These are phyloP conservation scores for Delphinapterus leucas DNA, from an alignment of 2,113 vertebrate genomes.

Conservation along the genomic window DNA sequence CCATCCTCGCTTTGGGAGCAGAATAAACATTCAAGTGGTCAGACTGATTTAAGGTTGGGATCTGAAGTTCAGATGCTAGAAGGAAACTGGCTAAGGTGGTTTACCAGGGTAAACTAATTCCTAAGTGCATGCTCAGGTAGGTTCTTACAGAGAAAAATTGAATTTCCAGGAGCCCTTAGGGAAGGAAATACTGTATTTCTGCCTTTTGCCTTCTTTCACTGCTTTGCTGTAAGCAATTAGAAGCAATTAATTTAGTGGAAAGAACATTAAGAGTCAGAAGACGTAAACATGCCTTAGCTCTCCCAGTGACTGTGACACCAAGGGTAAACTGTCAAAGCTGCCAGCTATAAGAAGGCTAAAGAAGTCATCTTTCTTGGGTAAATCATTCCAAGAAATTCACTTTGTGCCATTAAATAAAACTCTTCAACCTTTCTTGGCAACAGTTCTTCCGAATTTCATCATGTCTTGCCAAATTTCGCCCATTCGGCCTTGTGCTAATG, in stretches of 20 bases:
- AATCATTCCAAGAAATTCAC: background rate
- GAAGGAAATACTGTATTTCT: slow-evolving; percentile 12
- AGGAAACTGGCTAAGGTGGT: background rate
- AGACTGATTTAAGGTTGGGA: background rate
- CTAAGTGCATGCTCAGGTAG: background rate
- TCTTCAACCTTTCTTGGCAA: slow-evolving; percentile 21
- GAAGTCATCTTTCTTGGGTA: slow-evolving; percentile 42
- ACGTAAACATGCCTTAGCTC: background rate
- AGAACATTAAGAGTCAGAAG: slow-evolving; percentile 25
- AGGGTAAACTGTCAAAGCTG: slow-evolving; percentile 13
- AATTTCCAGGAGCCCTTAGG: background rate
- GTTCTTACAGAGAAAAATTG: slow-evolving; percentile 11
- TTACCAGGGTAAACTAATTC: background rate
- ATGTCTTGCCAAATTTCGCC: slow-evolving; percentile 9
- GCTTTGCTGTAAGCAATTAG: slow-evolving; percentile 40
- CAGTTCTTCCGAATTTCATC: background rate
- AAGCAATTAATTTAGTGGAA: slow-evolving; percentile 49
- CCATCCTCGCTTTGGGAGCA: background rate
- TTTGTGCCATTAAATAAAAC: slow-evolving; percentile 15
- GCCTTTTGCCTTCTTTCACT: slow-evolving; percentile 31
- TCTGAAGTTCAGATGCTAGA: background rate
- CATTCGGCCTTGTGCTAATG: background rate
- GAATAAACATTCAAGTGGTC: background rate
- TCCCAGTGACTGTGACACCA: background rate
- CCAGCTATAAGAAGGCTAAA: slow-evolving; percentile 25